Evolutionary conservation across 1,140 invertebrate species (phyloP), one percentile per base, ranked within the genome.

Genomic region (Gryllus bimaculatus): DNA sequence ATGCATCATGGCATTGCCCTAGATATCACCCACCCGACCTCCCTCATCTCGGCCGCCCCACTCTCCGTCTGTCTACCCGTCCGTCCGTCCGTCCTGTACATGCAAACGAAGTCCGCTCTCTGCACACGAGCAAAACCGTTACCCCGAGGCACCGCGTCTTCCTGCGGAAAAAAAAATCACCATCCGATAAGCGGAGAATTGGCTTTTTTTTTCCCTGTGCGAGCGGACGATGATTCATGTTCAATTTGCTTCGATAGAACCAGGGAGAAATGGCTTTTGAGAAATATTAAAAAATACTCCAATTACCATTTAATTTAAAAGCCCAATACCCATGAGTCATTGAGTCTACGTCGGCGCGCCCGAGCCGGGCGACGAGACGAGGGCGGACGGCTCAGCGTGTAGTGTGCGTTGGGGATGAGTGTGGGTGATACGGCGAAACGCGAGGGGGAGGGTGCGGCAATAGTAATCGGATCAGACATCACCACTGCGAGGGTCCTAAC

Each of bases 241-340:
- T 66, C 54, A 18, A 39, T 39, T 39, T 39, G 26, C 26, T 39
- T 39, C 54, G 54, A 66, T 66, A 66, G 54, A 18, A 66, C 54
- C 18, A 18, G 54, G 10, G 54, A 18, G 18, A 66, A 10, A 66
- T 39, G 26, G 26, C 26, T 39, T 39, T 39, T 39, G 26, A 66
- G 54, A 18, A 66, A 66, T 66, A 66, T 66, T 66, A 66, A 66
- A 66, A 66, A 13, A 66, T 13, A 66, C 54, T 66, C 54, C 54
- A 66, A 66, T 66, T 66, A 66, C 54, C 54, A 66, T 66, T 66
- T 66, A 66, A 66, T 66, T 66, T 66, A 18, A 66, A 66, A 66
- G 54, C 54, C 54, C 54, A 66, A 66, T 66, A 13, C 54, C 54
- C 54, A 18, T 66, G 54, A 66, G 54, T 66, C 54, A 66, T 66